Evolutionary conservation across 1,140 invertebrate genomes (phyloP).

Genomic region (Pseudomyrmex flavicornis): DNA sequence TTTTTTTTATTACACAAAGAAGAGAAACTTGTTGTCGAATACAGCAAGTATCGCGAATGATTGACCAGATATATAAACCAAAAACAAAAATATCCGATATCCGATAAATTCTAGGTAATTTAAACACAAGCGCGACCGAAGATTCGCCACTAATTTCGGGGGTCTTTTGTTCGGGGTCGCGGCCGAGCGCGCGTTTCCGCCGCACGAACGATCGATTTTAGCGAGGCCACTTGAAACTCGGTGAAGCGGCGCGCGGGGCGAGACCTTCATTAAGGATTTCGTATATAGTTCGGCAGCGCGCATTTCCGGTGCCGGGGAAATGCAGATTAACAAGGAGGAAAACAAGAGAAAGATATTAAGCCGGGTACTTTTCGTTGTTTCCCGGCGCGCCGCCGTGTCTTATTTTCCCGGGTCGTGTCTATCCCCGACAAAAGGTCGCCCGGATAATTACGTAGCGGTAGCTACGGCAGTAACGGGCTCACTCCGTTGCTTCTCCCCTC

Average conservation of each 20-base stretch:
- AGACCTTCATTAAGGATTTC: conserved; percentile 58
- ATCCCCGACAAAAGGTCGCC: conserved; percentile 57
- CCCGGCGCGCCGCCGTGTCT: conserved; percentile 51
- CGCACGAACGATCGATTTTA: conserved; percentile 12
- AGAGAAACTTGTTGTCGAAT: no score
- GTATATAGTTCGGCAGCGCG: conserved; percentile 42
- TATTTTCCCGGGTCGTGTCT: conserved; percentile 58
- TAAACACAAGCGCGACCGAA: neutral
- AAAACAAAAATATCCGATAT: neutral
- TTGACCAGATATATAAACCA: no score
- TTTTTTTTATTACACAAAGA: no score
- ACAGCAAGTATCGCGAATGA: no score
- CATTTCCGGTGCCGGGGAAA: conserved; percentile 55
- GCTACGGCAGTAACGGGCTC: conserved; percentile 50
- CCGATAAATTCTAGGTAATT: neutral
- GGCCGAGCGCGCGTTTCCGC: conserved; percentile 5
- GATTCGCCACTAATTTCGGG: conserved; percentile 31
- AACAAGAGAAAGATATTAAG: conserved; percentile 63
- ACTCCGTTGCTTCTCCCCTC: conserved; percentile 11
- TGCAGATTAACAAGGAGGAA: conserved; percentile 61
- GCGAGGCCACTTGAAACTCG: conserved; percentile 44
- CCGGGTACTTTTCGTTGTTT: conserved; percentile 59
- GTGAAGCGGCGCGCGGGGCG: neutral
- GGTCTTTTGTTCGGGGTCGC: conserved; percentile 10
- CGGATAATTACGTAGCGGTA: conserved; percentile 63